A percentile compares a stretch with the other conserved stretches of the same genome.
These are phyloP conservation scores for Xanthia togata DNA, from an alignment of 2,888 invertebrate genomes.

Conservation along the genomic window DNA sequence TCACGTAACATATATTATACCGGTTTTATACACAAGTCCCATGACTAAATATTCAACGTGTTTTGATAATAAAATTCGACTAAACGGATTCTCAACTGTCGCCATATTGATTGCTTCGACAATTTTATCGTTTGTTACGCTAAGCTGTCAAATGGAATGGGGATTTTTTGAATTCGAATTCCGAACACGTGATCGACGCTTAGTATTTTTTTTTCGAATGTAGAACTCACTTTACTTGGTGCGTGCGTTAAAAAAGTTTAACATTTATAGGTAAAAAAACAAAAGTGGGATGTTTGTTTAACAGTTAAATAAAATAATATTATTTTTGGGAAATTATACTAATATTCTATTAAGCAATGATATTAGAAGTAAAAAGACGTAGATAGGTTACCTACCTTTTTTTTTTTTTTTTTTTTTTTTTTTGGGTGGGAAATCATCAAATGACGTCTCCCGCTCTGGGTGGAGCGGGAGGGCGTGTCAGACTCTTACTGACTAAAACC, in stretches of 20 bases:
- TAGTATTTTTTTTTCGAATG: conserved; percentile 47
- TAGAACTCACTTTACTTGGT: conserved; percentile 51
- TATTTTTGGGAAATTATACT: background rate
- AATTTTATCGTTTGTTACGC: conserved; percentile 71
- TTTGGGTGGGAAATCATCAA: too few relatives aligned
- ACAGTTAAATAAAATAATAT: background rate
- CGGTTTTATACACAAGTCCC: conserved; percentile 48
- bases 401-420: too few relatives aligned
- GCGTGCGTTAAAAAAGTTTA: conserved; percentile 43
- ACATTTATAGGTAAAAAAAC: conserved; percentile 30
- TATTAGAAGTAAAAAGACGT: too few relatives aligned
- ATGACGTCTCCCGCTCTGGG: too few relatives aligned
- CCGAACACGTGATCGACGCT: conserved; percentile 63
- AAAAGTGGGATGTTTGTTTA: conserved; percentile 2
- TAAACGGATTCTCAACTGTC: conserved; percentile 64
- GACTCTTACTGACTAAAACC: too few relatives aligned
- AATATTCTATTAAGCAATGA: background rate
- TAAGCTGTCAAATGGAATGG: conserved; percentile 67
- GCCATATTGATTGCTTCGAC: conserved; percentile 70
- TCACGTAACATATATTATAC: conserved; percentile 39
- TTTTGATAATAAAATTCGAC: conserved; percentile 62
- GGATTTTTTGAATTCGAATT: conserved; percentile 69
- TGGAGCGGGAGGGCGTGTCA: too few relatives aligned
- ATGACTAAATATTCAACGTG: conserved; percentile 62
- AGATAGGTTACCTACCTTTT: too few relatives aligned